Evolutionary conservation across 2,888 invertebrate genomes (phyloP).

Genomic region (Phrixothrix hirtus): DNA sequence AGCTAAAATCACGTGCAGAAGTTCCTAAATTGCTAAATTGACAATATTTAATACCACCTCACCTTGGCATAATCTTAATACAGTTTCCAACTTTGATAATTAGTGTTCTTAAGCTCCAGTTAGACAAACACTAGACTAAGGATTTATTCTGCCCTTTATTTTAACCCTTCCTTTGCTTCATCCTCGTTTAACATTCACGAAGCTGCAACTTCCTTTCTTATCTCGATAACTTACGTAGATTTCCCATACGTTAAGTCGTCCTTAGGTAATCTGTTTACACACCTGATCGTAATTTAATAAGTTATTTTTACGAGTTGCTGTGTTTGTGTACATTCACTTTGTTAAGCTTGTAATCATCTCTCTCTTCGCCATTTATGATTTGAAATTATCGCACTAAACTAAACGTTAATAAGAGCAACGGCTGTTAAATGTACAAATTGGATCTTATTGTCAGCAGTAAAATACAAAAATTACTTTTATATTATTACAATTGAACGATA

Average conservation of each 20-base stretch:
- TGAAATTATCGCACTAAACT: conserved; percentile 16
- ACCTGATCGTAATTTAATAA: conserved; percentile 43
- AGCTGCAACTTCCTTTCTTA: conserved; percentile 14
- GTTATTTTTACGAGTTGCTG: conserved; percentile 36
- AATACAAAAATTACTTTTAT: neutral
- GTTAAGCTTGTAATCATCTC: conserved; percentile 35
- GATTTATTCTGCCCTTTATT: conserved; percentile 51
- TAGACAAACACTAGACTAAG: conserved; percentile 55
- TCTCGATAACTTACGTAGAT: conserved; percentile 16
- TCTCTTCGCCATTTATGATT: conserved; percentile 22
- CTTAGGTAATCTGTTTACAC: conserved; percentile 41
- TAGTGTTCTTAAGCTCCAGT: conserved; percentile 57
- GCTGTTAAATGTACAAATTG: neutral
- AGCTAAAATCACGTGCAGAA: conserved; percentile 52
- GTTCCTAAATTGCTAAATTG: conserved; percentile 57
- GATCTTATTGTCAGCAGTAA: neutral
- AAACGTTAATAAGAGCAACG: neutral
- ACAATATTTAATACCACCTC: conserved; percentile 56
- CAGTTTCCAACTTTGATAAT: conserved; percentile 58
- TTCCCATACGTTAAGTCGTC: conserved; percentile 17
- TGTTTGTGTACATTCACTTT: conserved; percentile 36
- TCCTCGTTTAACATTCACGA: conserved; percentile 13
- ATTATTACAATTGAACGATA: too few species aligned
- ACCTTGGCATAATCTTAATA: conserved; percentile 56
- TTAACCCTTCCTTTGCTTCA: conserved; percentile 28